Evolutionary conservation across 2,113 vertebrate species (phyloP).

Genomic region (Nesoenas mayeri): DNA sequence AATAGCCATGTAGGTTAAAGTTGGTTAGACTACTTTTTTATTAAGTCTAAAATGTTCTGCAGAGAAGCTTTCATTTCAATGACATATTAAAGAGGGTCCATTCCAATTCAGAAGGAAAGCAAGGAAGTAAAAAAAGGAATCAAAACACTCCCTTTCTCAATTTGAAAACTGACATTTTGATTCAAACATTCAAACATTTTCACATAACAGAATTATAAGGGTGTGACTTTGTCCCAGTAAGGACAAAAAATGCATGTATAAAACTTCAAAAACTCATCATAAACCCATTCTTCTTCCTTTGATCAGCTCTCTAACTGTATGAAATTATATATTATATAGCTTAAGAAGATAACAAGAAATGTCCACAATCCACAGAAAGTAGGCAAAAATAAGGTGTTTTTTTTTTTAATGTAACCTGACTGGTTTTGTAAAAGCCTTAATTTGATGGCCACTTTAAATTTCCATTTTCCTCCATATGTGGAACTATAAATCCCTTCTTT

Average conservation of each 20-base stretch:
- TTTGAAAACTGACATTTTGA: conserved; percentile 24
- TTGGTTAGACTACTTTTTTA: neutral
- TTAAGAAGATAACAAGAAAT: conserved; percentile 5
- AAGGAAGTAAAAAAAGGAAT: neutral
- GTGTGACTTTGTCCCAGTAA: neutral
- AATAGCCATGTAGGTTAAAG: neutral
- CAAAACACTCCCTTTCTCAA: neutral
- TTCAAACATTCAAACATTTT: neutral
- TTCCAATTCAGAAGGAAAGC: conserved; percentile 1
- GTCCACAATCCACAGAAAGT: neutral
- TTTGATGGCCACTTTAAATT: neutral
- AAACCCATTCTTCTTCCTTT: conserved; percentile 12
- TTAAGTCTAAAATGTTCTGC: neutral
- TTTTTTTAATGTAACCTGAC: neutral
- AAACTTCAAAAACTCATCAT: conserved; percentile 7
- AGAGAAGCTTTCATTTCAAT: neutral
- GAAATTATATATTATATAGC: neutral
- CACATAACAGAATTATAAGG: neutral
- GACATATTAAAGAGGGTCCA: neutral
- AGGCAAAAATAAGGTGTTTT: neutral
- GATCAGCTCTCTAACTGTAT: neutral
- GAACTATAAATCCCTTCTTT: neutral
- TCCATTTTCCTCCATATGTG: neutral
- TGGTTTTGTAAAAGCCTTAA: neutral
- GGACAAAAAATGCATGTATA: conserved; percentile 3